Evolutionary conservation across 2,113 vertebrate genomes (phyloP).

Genomic region (Petromus typicus): DNA sequence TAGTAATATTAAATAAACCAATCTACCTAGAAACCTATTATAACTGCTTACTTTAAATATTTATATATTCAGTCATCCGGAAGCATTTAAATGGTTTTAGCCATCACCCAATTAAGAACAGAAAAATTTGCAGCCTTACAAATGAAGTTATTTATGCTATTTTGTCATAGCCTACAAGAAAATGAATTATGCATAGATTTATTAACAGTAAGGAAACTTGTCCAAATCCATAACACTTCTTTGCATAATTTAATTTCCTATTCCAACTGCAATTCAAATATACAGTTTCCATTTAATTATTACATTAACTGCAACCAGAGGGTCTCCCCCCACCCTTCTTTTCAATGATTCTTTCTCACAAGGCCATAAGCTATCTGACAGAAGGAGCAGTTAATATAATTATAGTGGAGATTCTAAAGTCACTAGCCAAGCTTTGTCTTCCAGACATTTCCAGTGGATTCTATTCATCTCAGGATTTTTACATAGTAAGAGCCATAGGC

Average conservation of each 20-base stretch:
- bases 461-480: not conserved
- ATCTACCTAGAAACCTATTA: conserved; percentile 74
- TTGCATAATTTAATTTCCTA: conserved; percentile 77
- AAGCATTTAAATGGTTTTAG: conserved; percentile 76
- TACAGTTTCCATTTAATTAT: conserved; percentile 75
- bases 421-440: not conserved
- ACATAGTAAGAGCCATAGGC: not conserved
- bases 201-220: conserved; percentile 77
- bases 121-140: conserved; percentile 71
- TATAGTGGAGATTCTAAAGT: not conserved
- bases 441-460: not conserved
- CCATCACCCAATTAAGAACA: conserved; percentile 76
- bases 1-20: conserved; percentile 73
- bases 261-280: conserved; percentile 72
- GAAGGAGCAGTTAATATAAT: not conserved
- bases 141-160: conserved; percentile 78
- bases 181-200: conserved; percentile 82
- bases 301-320: conserved; percentile 61
- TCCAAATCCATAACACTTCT: conserved; percentile 71
- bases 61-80: conserved; percentile 76
- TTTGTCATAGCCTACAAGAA: conserved; percentile 79
- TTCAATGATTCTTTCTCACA: conserved; percentile 5
- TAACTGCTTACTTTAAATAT: conserved; percentile 75
- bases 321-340: not conserved
- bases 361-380: not conserved